Base-by-base conservation (phyloP, 2,113 vertebrate species). In the Danionella cerebrum region DNA sequence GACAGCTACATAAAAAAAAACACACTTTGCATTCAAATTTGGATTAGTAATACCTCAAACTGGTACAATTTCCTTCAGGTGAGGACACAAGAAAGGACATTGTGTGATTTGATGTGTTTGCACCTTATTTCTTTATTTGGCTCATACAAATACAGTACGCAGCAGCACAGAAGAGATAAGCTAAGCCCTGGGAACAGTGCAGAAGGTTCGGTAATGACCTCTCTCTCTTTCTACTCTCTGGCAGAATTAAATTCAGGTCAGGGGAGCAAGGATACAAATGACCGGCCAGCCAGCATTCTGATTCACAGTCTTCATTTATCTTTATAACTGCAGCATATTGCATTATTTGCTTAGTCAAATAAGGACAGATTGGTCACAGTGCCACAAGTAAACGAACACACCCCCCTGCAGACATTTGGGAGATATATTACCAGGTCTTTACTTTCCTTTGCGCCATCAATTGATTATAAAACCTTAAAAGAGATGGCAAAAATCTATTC, bases 151-250 rank as follows among this genome's bases (percentile, higher is more conserved):
- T 59, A 63, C 60, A 70, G 47, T 50, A 47, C 45, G 29, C 29
- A 44, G 29, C 29, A 33, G 38, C 47, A 59, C 45, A 22, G 45
- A 59, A 47, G 45, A 78, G 73, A 78, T 78, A 72, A 78, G 69
- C 69, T 51, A 55, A 69, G 38, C 45, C 70, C 41, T 69, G 60
- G 25, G 65, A 64, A 42, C 65, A 65, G 51, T 29, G 41, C 63
- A 48, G 27, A 48, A 48, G 42, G 12, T 44, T 48, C 25, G 42
- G 42, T 55, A 67, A 67, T 47, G 42, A 67, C 38, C 52, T 45
- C 31, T 31, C 65, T 62, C 67, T 33, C 36, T 21, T 36, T 29
- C n/a, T 9, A 18, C 50, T 53, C 35, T 16, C 31, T 65, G 47
- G 12, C 48, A 18, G 65, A 48, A 75, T 69, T 66, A 58, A 50